Base-by-base conservation (phyloP, 1,140 invertebrate genomes). In the Tetramorium alpestre region DNA sequence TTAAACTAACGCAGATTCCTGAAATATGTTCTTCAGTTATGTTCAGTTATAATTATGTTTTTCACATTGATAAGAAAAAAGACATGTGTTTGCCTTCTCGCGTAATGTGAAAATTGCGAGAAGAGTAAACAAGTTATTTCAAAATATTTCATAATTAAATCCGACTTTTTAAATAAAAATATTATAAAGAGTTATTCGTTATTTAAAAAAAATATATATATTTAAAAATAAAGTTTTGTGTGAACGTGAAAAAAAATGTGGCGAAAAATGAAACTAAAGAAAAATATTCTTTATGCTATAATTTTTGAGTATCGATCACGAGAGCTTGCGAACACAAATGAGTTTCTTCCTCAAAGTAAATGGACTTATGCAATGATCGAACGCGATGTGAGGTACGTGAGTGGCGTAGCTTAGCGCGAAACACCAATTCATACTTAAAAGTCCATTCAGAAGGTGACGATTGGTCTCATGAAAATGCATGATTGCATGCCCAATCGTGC, bases 391-490 rank as follows among this genome's bases (percentile, higher is more conserved):
- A 85, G 11, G 18, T 60, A 82, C 44, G 22, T 56, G 76, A 86
- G 33, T 13, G 33, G 58, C 33, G 10, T 64, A 85, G 25, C 72
- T 58, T 85, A 85, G 11, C 62, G 18, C n/a, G 62, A 25, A 28
- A 16, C 41, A 73, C 25, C 73, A 54, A 78, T 78, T 86, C 62
- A 78, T 49, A 56, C 38, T 51, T 16, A 18, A 7, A 33, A 18
- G 16, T 86, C 28, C 65, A 80, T 86, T 80, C 54, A 70, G 10
- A 2, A 80, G 18, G 3, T n/a, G 28, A 13, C 64, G 47, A 80
- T 67, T 56, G 54, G 44, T 65, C 51, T 18, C 47, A 64, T 41
- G 60, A 65, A 86, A 81, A 51, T 11, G 13, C 13, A 13, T 67
- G 47, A 51, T 69, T 80, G 62, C 25, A 33, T 47, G 10, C 8